phyloP scores from a whole-genome alignment of 2,888 invertebrate genomes.

The Phyllotreta striolata region DNA sequence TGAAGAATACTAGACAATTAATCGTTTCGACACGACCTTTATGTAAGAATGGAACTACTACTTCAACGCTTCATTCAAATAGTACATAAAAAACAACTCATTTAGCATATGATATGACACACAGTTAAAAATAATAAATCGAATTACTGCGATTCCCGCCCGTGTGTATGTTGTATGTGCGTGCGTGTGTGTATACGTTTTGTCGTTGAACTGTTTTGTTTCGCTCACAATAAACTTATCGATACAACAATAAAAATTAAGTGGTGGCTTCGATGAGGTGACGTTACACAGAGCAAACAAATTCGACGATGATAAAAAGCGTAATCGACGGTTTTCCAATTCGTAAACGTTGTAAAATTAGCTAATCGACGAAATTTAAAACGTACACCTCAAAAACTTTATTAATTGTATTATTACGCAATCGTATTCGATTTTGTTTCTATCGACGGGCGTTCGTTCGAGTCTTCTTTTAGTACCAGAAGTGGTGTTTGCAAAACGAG shows the following conservation, averaged over 20 bases:
- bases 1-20: too few species aligned
- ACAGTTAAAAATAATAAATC: neutral
- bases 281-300: conserved; percentile 36
- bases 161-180: too few species aligned
- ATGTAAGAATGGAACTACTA: too few species aligned
- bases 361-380: conserved; percentile 22
- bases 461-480: too few species aligned
- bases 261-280: conserved; percentile 33
- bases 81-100: conserved; percentile 8
- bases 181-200: conserved; percentile 21
- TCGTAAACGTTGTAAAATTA: conserved; percentile 19
- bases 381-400: conserved; percentile 8
- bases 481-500: too few species aligned
- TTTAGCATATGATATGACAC: conserved; percentile 8
- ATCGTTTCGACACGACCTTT: too few species aligned
- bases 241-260: conserved; percentile 40
- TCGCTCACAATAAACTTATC: conserved; percentile 30
- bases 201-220: conserved; percentile 27
- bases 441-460: too few species aligned
- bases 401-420: neutral
- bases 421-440: too few species aligned
- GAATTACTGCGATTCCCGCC: conserved; percentile 9
- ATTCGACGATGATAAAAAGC: conserved; percentile 35
- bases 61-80: too few species aligned
- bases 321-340: conserved; percentile 35